Conservation (phyloP, 1,140 invertebrate genomes). For the Eriosoma lanigerum region DNA sequence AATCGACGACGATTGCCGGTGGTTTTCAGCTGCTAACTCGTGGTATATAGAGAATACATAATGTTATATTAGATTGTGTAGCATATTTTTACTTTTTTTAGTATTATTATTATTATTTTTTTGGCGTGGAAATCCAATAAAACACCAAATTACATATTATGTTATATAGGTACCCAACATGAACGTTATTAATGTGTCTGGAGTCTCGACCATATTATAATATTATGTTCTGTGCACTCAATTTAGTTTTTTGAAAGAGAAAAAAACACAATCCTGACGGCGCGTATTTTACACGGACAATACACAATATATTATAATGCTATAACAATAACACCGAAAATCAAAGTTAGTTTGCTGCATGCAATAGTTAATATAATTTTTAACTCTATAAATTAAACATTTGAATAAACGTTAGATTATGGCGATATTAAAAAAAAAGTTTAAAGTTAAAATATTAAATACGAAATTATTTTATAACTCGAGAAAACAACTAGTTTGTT, state of each 20-base stretch:
- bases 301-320: neutral
- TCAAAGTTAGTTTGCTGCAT: no score
- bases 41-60: neutral
- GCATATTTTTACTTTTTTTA: conserved; percentile 10
- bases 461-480: no score
- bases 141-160: conserved; percentile 9
- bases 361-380: no score
- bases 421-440: no score
- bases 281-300: neutral
- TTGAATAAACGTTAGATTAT: no score
- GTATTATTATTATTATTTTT: no score
- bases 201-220: neutral
- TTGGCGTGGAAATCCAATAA: neutral
- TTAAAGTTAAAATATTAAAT: no score
- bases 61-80: neutral
- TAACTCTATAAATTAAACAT: no score
- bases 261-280: neutral
- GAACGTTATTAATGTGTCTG: neutral
- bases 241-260: conserved; percentile 3
- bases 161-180: neutral
- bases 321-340: neutral
- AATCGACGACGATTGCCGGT: conserved; percentile 4
- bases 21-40: neutral
- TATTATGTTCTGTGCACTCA: neutral
- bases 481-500: no score